phyloP scores from a whole-genome alignment of 2,888 invertebrate genomes.

The Chloroclysta siterata region DNA sequence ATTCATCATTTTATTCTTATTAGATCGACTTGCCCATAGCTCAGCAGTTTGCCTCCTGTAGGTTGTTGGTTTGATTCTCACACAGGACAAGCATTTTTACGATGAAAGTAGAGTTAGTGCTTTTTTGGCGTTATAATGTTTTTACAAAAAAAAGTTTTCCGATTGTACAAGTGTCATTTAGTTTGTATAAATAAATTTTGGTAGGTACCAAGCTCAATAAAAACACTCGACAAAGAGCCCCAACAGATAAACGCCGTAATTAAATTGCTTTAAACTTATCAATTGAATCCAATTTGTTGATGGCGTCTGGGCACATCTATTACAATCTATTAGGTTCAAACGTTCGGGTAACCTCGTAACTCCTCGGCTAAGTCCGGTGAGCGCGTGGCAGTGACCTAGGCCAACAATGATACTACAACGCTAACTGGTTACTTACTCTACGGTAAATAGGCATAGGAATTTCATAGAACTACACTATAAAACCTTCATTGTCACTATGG shows the following conservation, averaged over 20 bases:
- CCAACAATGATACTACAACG: constrained; percentile 20
- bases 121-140: too few species aligned
- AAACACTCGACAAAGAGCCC: not conserved
- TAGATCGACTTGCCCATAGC: too few species aligned
- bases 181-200: not conserved
- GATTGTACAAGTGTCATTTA: too few species aligned
- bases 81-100: too few species aligned
- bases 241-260: constrained; percentile 7
- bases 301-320: constrained; percentile 25
- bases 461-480: constrained; percentile 26
- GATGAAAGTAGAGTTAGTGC: too few species aligned
- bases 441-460: constrained; percentile 27
- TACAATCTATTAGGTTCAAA: constrained; percentile 32
- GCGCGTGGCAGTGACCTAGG: constrained; percentile 68
- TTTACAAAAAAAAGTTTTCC: too few species aligned
- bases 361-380: constrained; percentile 54
- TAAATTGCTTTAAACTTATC: constrained; percentile 22
- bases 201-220: constrained; percentile 1
- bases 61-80: too few species aligned
- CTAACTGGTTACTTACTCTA: constrained; percentile 20
- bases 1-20: too few species aligned
- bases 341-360: constrained; percentile 56
- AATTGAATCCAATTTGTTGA: constrained; percentile 28
- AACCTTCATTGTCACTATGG: too few species aligned
- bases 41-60: too few species aligned